phyloP scores from a whole-genome alignment of 2,888 invertebrate species.

The Diplazon laetatorius region DNA sequence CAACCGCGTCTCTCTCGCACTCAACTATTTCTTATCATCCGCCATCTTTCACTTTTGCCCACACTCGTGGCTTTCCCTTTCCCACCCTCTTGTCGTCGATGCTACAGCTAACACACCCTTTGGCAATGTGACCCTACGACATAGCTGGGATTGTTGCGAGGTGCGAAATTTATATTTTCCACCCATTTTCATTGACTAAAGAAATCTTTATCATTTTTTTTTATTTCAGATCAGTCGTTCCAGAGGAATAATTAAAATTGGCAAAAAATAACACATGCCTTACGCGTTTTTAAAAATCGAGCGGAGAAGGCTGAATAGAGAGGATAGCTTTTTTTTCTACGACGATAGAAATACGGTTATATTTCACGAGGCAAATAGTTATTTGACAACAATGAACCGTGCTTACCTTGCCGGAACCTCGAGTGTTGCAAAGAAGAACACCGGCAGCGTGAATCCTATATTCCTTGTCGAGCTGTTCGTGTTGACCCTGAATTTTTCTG shows the following conservation, averaged over 20 bases:
- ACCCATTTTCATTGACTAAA: too few species aligned
- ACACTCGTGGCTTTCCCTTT: slow-evolving; percentile 3
- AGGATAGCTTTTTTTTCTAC: too few species aligned
- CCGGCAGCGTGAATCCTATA: slow-evolving; percentile 87
- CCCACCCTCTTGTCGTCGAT: slow-evolving; percentile 12
- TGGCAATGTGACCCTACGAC: slow-evolving; percentile 20
- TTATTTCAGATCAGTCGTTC: too few species aligned
- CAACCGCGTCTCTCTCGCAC: slow-evolving; percentile 12
- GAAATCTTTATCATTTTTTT: too few species aligned
- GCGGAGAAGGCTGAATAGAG: too few species aligned
- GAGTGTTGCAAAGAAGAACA: slow-evolving; percentile 85
- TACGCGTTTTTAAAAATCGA: too few species aligned
- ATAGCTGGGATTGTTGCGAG: slow-evolving; percentile 48
- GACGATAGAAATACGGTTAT: background rate
- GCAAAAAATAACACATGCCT: too few species aligned
- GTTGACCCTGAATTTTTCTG: slow-evolving; percentile 88
- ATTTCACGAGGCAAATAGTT: too few species aligned
- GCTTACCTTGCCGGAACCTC: slow-evolving; percentile 86
- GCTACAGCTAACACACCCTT: slow-evolving; percentile 36
- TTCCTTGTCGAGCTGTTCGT: slow-evolving; percentile 88
- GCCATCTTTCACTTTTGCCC: background rate
- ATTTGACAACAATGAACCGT: slow-evolving; percentile 6
- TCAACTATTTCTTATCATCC: background rate
- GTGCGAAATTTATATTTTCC: background rate
- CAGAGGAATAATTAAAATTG: too few species aligned